A percentile compares a stretch with the other conserved stretches of the same genome.
These are phyloP conservation scores for Neolamprologus sp. DNA, from an alignment of 2,113 vertebrate genomes.

Conservation along the genomic window DNA sequence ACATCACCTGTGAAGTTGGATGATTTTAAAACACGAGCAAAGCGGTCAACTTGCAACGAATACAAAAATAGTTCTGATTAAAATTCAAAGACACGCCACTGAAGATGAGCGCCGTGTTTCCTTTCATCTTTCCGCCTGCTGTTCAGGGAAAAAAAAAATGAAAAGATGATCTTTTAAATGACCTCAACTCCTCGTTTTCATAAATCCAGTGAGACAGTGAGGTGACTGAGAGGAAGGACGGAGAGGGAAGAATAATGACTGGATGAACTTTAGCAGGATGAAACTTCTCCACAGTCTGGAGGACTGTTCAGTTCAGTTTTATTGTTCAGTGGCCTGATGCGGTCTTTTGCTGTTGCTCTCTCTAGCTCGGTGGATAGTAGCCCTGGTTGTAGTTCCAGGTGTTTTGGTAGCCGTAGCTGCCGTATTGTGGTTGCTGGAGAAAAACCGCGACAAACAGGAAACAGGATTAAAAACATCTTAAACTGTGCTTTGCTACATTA, in stretches of 20 bases:
- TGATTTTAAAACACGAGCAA: conserved; percentile 26
- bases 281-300: not conserved
- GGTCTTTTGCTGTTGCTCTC: not conserved
- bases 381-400: conserved; percentile 78
- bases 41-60: not conserved
- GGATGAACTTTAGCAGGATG: not conserved
- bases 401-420: conserved; percentile 71
- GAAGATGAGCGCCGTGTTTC: not conserved
- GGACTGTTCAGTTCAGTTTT: not conserved
- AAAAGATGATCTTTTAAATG: not conserved
- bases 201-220: conserved; percentile 6
- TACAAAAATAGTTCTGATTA: conserved; percentile 63
- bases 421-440: conserved; percentile 69
- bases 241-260: not conserved
- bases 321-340: not conserved
- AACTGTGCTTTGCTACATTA: not conserved
- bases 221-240: conserved; percentile 4
- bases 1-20: not conserved
- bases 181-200: not conserved
- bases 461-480: not conserved
- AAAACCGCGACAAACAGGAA: not conserved
- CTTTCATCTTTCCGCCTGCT: not conserved
- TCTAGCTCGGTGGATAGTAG: conserved; percentile 75
- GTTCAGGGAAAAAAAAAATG: not conserved
- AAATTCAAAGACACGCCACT: conserved; percentile 17